Evolutionary conservation across 2,888 invertebrate species (phyloP), one percentile per base, ranked within the genome.

Genomic region (Microchrysa polita): DNA sequence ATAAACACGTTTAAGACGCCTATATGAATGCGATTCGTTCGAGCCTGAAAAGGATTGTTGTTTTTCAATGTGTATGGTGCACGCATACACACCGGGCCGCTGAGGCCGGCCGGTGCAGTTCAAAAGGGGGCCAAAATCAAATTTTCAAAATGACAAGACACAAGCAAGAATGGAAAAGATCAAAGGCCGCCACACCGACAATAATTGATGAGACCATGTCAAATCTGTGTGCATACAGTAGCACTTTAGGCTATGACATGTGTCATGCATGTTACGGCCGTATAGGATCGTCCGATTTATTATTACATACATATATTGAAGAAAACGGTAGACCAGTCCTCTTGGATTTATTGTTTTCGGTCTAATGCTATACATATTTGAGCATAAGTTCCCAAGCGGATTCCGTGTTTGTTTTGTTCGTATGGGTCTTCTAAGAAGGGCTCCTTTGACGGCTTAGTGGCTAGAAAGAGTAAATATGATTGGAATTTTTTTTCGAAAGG

Each of bases 201-300:
- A 52, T 16, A 16, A 55, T 55, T 55, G 55, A 55, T 55, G 55
- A 18, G 55, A 10, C 55, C 10, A 55, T 10, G 22, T 55, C 18
- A 55, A 22, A 16, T 55, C 18, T 10, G 10, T 34, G 27, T 55
- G 20, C 22, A 55, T 20, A 55, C 55, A 55, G 55, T 55, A 55
- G 55, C 55, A 55, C 55, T 55, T 55, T 22, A 20, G 55, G 55
- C 55, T 55, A 55, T 55, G 55, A 55, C 55, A 55, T 55, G 55
- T 55, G 55, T 55, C 55, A 55, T 55, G 55, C 14, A 34, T 34
- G 27, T 34, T 34, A 34, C 27, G 27, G 7, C 27, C 4, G 27
- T 34, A 34, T 5, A 34, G 27, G 27, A 34, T 34, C 27, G 27
- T 34, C 27, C 27, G 27, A 34, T 34, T n/a, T 34, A 34, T 34